These are phyloP conservation scores for Pissodes strobi DNA, from an alignment of 1,140 invertebrate species.

Conservation along the genomic window DNA sequence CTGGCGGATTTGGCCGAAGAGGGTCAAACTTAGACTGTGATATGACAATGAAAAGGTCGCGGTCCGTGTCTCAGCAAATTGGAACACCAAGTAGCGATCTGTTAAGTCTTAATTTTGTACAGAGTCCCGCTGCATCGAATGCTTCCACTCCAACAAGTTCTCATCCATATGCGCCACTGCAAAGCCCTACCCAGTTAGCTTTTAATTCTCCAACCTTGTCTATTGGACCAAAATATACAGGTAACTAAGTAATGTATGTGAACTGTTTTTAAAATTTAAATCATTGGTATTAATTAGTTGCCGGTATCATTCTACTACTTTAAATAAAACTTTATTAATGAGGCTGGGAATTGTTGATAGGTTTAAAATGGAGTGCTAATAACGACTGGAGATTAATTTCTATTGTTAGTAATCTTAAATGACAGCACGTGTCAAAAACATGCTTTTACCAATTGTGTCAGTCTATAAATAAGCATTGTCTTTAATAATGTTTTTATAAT, in stretches of 20 bases:
- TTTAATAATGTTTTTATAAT: not conserved
- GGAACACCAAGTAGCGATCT: conserved; percentile 82
- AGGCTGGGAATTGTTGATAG: too few relatives aligned
- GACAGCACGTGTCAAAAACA: too few relatives aligned
- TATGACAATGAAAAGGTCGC: conserved; percentile 74
- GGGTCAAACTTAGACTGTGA: conserved; percentile 65
- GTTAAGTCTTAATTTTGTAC: conserved; percentile 75
- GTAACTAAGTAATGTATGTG: too few relatives aligned
- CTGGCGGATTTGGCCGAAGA: conserved; percentile 62
- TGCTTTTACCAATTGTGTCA: too few relatives aligned
- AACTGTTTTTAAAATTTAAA: too few relatives aligned
- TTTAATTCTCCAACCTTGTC: conserved; percentile 59
- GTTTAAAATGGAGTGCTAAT: too few relatives aligned
- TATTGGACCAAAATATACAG: conserved; percentile 61
- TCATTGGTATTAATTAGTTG: too few relatives aligned
- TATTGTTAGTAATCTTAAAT: too few relatives aligned
- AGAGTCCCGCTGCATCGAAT: conserved; percentile 79
- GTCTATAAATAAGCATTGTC: not conserved
- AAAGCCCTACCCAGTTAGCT: conserved; percentile 65
- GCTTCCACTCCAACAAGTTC: conserved; percentile 84
- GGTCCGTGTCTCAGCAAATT: conserved; percentile 77
- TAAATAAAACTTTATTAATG: too few relatives aligned
- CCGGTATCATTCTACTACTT: too few relatives aligned
- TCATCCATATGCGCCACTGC: conserved; percentile 80
- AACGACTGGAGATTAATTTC: too few relatives aligned